Evolutionary conservation across 1,140 invertebrate species (phyloP), one percentile per base, ranked within the genome.

Genomic region (Drosophila teissieri): DNA sequence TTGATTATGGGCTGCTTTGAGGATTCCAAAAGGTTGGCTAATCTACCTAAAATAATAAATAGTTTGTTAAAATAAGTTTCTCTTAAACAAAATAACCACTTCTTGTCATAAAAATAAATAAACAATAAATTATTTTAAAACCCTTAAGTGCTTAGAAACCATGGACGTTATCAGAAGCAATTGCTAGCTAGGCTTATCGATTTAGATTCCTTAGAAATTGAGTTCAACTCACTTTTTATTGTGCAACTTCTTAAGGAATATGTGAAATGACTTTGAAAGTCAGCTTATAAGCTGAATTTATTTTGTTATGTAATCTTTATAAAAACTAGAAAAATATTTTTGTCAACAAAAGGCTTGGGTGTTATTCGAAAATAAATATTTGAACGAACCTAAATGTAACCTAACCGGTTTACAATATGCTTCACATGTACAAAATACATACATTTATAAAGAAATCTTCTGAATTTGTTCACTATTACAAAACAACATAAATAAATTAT

Each of bases 1-100:
- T 84, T 46, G 3, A 88, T 15, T 34, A 91, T 80, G 4, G 68
- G 78, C 11, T 49, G 7, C 27, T 73, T 53, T 5, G 74, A 72
- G 1, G n/a, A 57, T 7, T 64, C 36, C 15, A 91, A 39, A 4
- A 91, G 22, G 40, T 77, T 86, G 17, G 39, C 39, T 0, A 83
- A 46, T 40, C 72, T 31, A 5, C 39, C 86, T 15, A 27, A 15
- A 53, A 19, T 19, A 11, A 6, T 15, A 11, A 4, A 49, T 27
- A 48, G 6, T 3, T 4, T 6, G 7, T 15, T 27, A 12, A 14
- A 11, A n/a, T 3, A 7, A 8, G 31, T 31, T 8, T 8, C 31
- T 31, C 2, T 31, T 7, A 10, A 31, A 31, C 31, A 31, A 8
- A 31, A 2, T 10, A 8, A 31, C 7, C 31, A 8, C 2, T 2